Evolutionary conservation across 2,113 vertebrate species (phyloP), one percentile per base, ranked within the genome.

Genomic region (Hypocryptadius cinnamomeus): DNA sequence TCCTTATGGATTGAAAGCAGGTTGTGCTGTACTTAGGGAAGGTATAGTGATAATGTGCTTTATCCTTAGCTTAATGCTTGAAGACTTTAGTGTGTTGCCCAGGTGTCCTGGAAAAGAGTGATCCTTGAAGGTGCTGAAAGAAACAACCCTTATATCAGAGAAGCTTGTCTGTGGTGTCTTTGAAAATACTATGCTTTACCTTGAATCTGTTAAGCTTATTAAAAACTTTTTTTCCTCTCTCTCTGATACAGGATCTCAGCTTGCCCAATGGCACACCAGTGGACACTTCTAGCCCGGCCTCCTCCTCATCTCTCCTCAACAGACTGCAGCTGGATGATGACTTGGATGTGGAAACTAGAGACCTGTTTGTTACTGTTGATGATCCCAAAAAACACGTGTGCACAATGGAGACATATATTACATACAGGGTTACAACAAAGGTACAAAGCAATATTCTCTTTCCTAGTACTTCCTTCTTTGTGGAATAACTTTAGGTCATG

Each of bases 401-500:
- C 87, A 99, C 99, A 8, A 99, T 99, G 99, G 99, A 99, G 96
- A 99, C 99, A 0, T 99, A 99, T 88, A 99, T 99, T 97, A 99
- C 99, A 1, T 99, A 99, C 95, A 98, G 98, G 95, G 98, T 99
- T 95, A 99, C 98, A 79, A 99, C 99, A 82, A 99, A 99, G 98
- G 99, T 99, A 96, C 80, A 96, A 48, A 64, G 14, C 42, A 71
- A 22, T 6, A 2, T 65, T 83, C 6, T 53, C 9, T 74, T 50
- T 79, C 15, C 15, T 84, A 47, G 6, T 64, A 8, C 7, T 47
- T 73, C 25, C 35, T 76, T 22, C 3, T 50, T 53, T 31, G 16
- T 15, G 19, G 15, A n/a, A 12, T 20, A 57, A 39, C 45, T 85
- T 56, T 20, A n/a, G 21, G 31, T 4, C 7, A 7, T 45, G 4